phyloP scores from a whole-genome alignment of 2,113 vertebrate species.

The Agelaius tricolor region DNA sequence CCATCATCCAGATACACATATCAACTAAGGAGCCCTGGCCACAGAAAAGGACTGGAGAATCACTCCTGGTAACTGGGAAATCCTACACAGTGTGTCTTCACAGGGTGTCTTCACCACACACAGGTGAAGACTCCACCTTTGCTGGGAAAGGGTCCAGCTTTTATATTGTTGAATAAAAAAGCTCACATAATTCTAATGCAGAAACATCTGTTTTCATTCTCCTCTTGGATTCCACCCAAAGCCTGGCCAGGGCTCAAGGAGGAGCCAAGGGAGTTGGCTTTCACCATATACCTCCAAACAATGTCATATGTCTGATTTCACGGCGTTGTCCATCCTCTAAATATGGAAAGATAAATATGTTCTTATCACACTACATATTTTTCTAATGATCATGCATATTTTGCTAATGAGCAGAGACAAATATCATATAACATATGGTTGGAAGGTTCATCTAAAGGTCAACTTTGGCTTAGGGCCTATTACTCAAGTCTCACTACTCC shows the following conservation, averaged over 20 bases:
- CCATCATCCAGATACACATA: background rate
- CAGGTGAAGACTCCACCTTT: background rate
- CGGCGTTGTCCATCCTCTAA: background rate
- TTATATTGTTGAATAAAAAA: background rate
- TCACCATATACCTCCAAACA: background rate
- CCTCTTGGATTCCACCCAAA: background rate
- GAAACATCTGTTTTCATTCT: background rate
- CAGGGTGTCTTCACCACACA: background rate
- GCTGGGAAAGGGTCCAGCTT: background rate
- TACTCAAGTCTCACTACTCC: background rate
- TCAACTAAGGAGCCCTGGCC: background rate
- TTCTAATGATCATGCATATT: background rate
- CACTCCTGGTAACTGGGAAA: background rate
- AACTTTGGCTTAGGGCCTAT: background rate
- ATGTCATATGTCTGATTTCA: background rate
- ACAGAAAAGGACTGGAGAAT: background rate
- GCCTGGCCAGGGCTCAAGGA: background rate
- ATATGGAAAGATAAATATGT: background rate
- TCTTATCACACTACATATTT: background rate
- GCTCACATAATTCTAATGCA: background rate
- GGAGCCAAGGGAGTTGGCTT: background rate
- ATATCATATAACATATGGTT: background rate
- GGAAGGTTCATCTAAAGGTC: background rate
- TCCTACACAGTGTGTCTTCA: background rate
- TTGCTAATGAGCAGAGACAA: background rate